Conservation (phyloP, 37 sponge, comb jelly and placozoan species). For the Ianthella basta region DNA sequence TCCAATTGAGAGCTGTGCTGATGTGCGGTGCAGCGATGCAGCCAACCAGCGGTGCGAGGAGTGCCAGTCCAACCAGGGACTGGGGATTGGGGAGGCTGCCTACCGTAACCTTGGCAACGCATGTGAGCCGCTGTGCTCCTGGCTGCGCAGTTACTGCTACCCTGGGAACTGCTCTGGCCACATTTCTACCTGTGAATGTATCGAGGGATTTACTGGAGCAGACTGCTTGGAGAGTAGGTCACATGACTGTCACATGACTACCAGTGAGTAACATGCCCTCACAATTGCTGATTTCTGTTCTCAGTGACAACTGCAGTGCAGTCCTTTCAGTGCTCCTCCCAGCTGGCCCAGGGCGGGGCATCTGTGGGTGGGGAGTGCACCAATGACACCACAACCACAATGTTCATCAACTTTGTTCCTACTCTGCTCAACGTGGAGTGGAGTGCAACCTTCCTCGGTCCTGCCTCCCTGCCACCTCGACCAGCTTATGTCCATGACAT, state of each 20-base stretch:
- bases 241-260: background rate
- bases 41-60: constrained; percentile 50
- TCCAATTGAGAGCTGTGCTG: constrained; percentile 58
- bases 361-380: background rate
- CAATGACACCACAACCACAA: constrained; percentile 8
- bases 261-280: background rate
- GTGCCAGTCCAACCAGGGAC: constrained; percentile 66
- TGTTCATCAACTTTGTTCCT: constrained; percentile 64
- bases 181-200: constrained; percentile 58
- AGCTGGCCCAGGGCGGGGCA: background rate
- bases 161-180: constrained; percentile 70
- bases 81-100: constrained; percentile 48
- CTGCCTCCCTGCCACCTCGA: constrained; percentile 31
- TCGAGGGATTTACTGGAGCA: constrained; percentile 54
- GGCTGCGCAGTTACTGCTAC: constrained; percentile 66
- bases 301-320: constrained; percentile 4
- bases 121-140: constrained; percentile 70
- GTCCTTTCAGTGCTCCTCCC: background rate
- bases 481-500: constrained; percentile 63
- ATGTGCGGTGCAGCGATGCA: constrained; percentile 56
- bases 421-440: constrained; percentile 32
- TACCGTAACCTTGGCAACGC: constrained; percentile 51
- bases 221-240: constrained; percentile 75
- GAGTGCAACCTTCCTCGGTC: constrained; percentile 32
- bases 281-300: background rate